Percentiles rank a stretch among this genome's conserved stretches.
Conservation (phyloP, 2,113 vertebrate genomes). For the Aphelocoma coerulescens region DNA sequence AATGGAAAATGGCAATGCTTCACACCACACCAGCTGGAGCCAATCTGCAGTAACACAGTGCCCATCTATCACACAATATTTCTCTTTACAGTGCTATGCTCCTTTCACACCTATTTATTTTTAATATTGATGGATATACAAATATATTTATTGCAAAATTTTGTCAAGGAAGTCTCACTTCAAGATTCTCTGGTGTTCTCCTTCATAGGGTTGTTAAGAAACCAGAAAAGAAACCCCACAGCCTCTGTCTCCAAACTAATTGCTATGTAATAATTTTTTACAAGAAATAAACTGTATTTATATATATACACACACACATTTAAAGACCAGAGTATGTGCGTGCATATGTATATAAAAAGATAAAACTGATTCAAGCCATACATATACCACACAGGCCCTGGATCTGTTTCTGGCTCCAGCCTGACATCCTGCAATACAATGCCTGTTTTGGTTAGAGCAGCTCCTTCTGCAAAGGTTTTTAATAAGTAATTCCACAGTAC, state of each 20-base stretch:
- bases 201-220: not conserved
- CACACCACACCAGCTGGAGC: not conserved
- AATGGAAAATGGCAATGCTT: not conserved
- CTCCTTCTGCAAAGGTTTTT: not conserved
- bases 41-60: not conserved
- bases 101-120: not conserved
- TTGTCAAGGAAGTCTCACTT: not conserved
- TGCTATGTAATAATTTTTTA: not conserved
- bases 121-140: not conserved
- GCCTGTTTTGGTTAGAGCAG: not conserved
- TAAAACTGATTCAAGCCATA: not conserved
- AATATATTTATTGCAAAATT: not conserved
- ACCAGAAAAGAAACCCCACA: not conserved
- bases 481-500: not conserved
- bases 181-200: not conserved
- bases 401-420: not conserved
- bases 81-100: not conserved
- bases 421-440: not conserved
- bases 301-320: not conserved
- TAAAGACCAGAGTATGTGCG: not conserved
- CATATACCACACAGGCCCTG: not conserved
- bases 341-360: not conserved
- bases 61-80: not conserved
- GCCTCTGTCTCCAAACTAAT: not conserved
- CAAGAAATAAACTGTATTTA: not conserved